Evolutionary conservation across 2,888 invertebrate genomes (phyloP).

Genomic region (Torymus aiolomorphi): DNA sequence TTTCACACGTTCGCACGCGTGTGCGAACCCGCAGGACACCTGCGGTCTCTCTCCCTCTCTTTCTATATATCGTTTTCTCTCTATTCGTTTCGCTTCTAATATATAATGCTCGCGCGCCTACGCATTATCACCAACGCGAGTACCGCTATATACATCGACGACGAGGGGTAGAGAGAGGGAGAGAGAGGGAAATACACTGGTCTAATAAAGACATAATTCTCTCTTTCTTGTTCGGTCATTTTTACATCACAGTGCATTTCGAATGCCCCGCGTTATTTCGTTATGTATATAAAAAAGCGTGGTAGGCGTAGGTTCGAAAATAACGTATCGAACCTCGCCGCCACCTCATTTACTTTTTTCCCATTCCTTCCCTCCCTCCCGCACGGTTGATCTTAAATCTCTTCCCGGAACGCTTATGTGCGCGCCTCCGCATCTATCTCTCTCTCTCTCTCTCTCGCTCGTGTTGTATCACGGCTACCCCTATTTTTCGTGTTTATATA

Average conservation of each 20-base stretch:
- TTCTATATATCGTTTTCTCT: not conserved
- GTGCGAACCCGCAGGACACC: conserved; percentile 19
- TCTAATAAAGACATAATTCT: conserved; percentile 72
- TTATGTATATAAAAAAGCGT: not conserved
- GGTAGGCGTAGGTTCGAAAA: not conserved
- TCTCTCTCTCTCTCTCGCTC: not conserved
- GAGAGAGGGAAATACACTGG: conserved; percentile 59
- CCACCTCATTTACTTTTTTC: conserved; percentile 38
- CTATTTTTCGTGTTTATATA: conserved; percentile 25
- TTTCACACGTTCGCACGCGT: conserved; percentile 27
- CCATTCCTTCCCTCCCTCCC: too few species aligned
- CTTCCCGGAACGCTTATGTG: conserved; percentile 35
- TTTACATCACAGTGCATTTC: conserved; percentile 34
- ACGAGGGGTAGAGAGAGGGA: not conserved
- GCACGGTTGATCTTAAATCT: conserved; percentile 33
- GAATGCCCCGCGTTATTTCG: conserved; percentile 9
- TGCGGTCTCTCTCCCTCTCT: conserved; percentile 11
- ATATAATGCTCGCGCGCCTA: conserved; percentile 17
- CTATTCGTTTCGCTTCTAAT: not conserved
- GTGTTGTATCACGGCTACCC: conserved; percentile 4
- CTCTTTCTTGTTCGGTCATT: conserved; percentile 39
- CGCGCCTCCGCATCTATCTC: not conserved
- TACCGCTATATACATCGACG: conserved; percentile 10
- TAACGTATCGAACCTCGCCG: not conserved
- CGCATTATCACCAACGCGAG: not conserved